Conservation (phyloP, 2,888 invertebrate species). For the Selenia dentaria region DNA sequence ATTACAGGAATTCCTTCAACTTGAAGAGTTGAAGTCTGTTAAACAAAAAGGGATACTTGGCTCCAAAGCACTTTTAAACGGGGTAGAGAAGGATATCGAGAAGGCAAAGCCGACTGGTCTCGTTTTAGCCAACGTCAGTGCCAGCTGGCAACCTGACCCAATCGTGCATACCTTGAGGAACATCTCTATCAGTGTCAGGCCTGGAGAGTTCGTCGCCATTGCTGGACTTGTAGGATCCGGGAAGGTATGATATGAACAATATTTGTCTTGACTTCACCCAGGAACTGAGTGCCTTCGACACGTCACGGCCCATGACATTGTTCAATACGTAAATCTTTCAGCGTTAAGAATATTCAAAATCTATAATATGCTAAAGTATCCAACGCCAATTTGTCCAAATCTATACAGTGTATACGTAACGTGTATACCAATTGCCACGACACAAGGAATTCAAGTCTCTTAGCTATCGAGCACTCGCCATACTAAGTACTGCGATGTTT, state of each 20-base stretch:
- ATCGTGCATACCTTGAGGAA: constrained; percentile 83
- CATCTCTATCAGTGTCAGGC: constrained; percentile 75
- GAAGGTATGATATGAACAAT: constrained; percentile 86
- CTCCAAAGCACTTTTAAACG: constrained; percentile 43
- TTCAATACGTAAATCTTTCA: too few relatives aligned
- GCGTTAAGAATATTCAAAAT: too few relatives aligned
- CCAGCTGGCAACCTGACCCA: constrained; percentile 69
- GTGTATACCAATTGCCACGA: too few relatives aligned
- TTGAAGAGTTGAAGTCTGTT: constrained; percentile 64
- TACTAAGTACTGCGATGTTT: too few relatives aligned
- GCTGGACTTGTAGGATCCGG: constrained; percentile 92
- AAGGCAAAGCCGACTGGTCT: constrained; percentile 53
- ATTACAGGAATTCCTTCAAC: constrained; percentile 68
- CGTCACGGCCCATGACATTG: too few relatives aligned
- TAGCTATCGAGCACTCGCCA: too few relatives aligned
- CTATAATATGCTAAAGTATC: too few relatives aligned
- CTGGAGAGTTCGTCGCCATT: constrained; percentile 86
- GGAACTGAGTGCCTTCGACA: too few relatives aligned
- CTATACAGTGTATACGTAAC: too few relatives aligned
- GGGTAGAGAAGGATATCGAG: constrained; percentile 55
- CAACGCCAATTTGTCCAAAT: too few relatives aligned
- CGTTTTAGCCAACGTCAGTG: constrained; percentile 68
- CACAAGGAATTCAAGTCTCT: too few relatives aligned
- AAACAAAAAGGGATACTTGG: constrained; percentile 48
- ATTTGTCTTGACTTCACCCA: too few relatives aligned